Evolutionary conservation across 2,797 vertebrate species (phyloP), one percentile per base, ranked within the genome.

Genomic region (Premnoplex brunnescens): DNA sequence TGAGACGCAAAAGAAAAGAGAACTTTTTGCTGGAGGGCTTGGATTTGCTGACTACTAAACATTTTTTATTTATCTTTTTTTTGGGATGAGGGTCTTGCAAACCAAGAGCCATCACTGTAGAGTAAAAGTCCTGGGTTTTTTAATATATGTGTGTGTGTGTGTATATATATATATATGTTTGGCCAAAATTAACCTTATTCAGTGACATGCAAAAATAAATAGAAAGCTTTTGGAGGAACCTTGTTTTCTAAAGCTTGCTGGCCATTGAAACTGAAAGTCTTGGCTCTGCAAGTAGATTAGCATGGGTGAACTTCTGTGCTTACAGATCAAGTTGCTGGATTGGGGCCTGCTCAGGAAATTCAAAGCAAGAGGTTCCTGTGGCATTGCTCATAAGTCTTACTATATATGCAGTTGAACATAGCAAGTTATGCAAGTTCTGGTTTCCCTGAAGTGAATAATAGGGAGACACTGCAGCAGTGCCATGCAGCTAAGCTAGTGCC

Each of bases 311-410:
- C 66, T 93, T 59, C n/a, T 41, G 51, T 63, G 48, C 78, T 89
- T 84, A 30, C 69, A 62, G 75, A 81, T 95, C 85, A 60, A 10
- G 23, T 89, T 79, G 90, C 85, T 93, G 88, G 85, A 77, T 0
- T 44, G 18, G 59, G 54, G 59, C 89, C 34, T 37, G 41, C 79
- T 95, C 59, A 67, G 85, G 95, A 97, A 88, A 67, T 91, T 73
- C 91, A 67, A 12, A 96, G 89, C 83, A n/a, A 62, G 79, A 85
- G 85, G 77, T 94, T 94, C 93, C 83, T 90, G 68, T 88, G 80
- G 59, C 37, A 39, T 94, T 91, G 91, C 89, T 94, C 91, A 81
- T 73, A 66, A 73, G 58, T 69, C 88, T 90, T 41, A 18, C 76
- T 88, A 6, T 69, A 48, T 24, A 22, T 67, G 32, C 69, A 23